Evolutionary conservation across 1,140 invertebrate genomes (phyloP), one percentile per base, ranked within the genome.

Genomic region (Drosophila sucinea): DNA sequence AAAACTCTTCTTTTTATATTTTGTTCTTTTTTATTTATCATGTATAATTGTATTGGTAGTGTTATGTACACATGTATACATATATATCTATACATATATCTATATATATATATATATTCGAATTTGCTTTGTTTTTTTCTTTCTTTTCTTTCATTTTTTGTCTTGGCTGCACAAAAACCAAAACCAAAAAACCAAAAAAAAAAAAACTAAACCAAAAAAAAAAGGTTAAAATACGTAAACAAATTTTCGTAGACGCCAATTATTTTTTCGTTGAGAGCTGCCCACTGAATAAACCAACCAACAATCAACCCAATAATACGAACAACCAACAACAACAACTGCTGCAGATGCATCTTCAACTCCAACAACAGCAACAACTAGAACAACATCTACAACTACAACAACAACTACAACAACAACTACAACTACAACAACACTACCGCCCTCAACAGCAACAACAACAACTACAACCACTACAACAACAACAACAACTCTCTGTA

Each of bases 221-320:
- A 55, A 62, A 67, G 44, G 44, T 51, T 55, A 76, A 66, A 51
- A 72, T 75, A 81, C 75, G 61, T 70, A 77, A 83, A 83, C 68
- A 67, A 84, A 84, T 80, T 84, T 84, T 81, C 77, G 81, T 84
- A 84, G 77, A 85, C 81, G 74, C 82, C 74, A 83, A 81, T 82
- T 51, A 51, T 51, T 74, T 82, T 87, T 82, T 72, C 79, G 79
- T 82, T 87, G 75, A 82, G 74, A 87, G 82, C 82, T 87, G 83
- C 79, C 83, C 67, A 38, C 76, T 70, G 60, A 71, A 73, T 61
- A 71, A 67, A 67, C 74, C 27, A 73, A 69, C 29, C 40, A 68
- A 69, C 60, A 41, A 74, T 23, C 29, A 66, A 7, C 40, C 66
- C 60, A 63, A 78, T 41, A 51, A 78, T 73, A 65, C 40, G 25